Evolutionary conservation across 2,113 vertebrate species (phyloP), one percentile per base, ranked within the genome.

Genomic region (Dipodomys ordii): DNA sequence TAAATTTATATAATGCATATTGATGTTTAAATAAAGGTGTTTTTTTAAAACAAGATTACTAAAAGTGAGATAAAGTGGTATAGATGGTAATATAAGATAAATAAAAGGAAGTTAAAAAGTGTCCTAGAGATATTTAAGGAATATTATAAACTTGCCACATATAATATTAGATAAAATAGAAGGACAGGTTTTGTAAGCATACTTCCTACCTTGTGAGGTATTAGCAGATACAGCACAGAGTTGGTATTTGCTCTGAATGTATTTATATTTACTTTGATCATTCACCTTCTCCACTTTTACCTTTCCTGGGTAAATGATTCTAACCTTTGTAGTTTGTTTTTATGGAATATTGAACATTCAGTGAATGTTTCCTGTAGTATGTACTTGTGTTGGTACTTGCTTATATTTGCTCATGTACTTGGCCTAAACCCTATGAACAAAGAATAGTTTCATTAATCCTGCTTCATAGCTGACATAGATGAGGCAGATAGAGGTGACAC

Each of bases 91-190:
- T 62, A 8, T 74, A 32, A 84, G 60, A 32, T 35, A 92, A 92
- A 25, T 64, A 57, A 67, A 94, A 90, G n/a, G 32, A 84, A 93
- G 18, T 85, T 69, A 65, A 74, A 86, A 46, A 90, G 35, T 71
- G 79, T 82, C 39, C 65, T 19, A 88, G 78, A 87, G 39, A 44
- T 90, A 44, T 30, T 87, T 88, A 77, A 86, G 44, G n/a, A 53
- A 74, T 78, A 73, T 20, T 71, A 32, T 72, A 69, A 71, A 87
- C 28, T 78, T 74, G 32, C n/a, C 6, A 3, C 10, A 39, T 72
- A n/a, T 60, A 46, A 80, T 88, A 65, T 79, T 85, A 77, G n/a
- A 57, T 64, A 60, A 79, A 83, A 72, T 64, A n/a, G 68, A 83
- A 90, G 22, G 72, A 77, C 27, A 49, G 30, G 4, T 2, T 74